Base-by-base conservation (phyloP, 2,797 vertebrate genomes). In the Protosalanx chinensis region DNA sequence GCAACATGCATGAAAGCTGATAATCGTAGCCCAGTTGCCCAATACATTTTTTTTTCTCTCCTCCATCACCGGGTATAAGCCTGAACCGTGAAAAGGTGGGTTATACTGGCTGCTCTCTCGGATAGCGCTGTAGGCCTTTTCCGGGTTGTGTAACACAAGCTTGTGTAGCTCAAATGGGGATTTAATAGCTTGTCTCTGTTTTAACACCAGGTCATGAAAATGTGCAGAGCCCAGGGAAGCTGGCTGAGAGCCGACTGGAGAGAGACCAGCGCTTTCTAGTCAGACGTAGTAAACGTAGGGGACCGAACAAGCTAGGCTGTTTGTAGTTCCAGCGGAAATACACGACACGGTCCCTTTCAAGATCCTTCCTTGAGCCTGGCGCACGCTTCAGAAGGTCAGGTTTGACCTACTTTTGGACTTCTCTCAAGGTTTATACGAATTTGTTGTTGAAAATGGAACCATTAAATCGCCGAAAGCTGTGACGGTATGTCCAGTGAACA, bases 101-200 rank as follows among this genome's bases (percentile, higher is more conserved):
- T 37, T 66, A 7, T 49, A 6, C 37, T 8, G 13, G n/a, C 4
- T 29, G 32, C 41, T 66, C 41, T 66, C 4, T 30, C 32, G 49
- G 16, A 35, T 56, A 2, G 27, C 5, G 30, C 66, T 30, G 6
- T n/a, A 71, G 88, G 84, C 41, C 82, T 73, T 79, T 83, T 88
- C 82, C 81, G 80, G 82, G 76, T 82, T 75, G 76, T 85, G 84
- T 87, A 87, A 87, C 13, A 41, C 77, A 72, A 75, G 71, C 69
- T 79, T 80, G 79, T 84, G 75, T 71, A 78, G 79, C 82, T 85
- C 79, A 83, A 81, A 82, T 62, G 57, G 70, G 74, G 84, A 84
- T 83, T 84, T 85, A 84, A 87, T 84, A 79, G 78, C 82, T 82
- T 83, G 82, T 87, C 82, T 86, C 73, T 81, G 68, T 76, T 75